These are phyloP conservation scores for Camponotus pennsylvanicus DNA, from an alignment of 1,140 invertebrate genomes.

Conservation along the genomic window DNA sequence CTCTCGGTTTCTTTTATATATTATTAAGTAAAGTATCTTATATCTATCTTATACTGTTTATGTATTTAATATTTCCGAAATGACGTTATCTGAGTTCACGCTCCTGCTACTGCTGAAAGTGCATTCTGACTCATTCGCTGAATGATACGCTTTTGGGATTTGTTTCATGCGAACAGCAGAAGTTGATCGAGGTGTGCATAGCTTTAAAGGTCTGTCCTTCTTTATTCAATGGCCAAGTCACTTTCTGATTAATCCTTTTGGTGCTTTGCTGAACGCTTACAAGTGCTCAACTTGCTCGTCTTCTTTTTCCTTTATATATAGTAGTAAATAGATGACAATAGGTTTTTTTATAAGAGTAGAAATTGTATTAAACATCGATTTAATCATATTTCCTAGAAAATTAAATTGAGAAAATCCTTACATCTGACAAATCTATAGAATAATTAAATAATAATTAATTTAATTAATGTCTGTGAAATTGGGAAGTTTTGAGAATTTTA, in stretches of 20 bases:
- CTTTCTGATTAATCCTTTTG: conserved; percentile 64
- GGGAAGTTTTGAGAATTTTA: neutral
- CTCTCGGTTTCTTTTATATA: neutral
- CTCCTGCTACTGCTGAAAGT: conserved; percentile 55
- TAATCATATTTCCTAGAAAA: conserved; percentile 23
- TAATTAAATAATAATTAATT: neutral
- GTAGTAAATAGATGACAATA: conserved; percentile 39
- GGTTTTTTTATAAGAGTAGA: neutral
- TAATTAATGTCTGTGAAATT: neutral
- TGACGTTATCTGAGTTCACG: conserved; percentile 59
- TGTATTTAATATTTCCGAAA: conserved; percentile 8
- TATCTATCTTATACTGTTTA: neutral
- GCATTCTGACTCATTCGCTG: conserved; percentile 70
- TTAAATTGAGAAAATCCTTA: neutral
- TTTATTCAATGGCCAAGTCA: conserved; percentile 79
- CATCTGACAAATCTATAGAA: neutral
- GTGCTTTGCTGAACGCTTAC: conserved; percentile 62
- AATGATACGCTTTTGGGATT: conserved; percentile 86
- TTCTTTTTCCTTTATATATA: conserved; percentile 28
- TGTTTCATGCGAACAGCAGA: conserved; percentile 90
- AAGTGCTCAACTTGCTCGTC: conserved; percentile 50
- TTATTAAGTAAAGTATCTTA: conserved; percentile 13
- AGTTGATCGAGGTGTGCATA: conserved; percentile 96
- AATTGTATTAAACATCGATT: neutral
- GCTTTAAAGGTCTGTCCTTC: conserved; percentile 93